phyloP scores from a whole-genome alignment of 2,888 invertebrate genomes.

The Cerastoderma edule region DNA sequence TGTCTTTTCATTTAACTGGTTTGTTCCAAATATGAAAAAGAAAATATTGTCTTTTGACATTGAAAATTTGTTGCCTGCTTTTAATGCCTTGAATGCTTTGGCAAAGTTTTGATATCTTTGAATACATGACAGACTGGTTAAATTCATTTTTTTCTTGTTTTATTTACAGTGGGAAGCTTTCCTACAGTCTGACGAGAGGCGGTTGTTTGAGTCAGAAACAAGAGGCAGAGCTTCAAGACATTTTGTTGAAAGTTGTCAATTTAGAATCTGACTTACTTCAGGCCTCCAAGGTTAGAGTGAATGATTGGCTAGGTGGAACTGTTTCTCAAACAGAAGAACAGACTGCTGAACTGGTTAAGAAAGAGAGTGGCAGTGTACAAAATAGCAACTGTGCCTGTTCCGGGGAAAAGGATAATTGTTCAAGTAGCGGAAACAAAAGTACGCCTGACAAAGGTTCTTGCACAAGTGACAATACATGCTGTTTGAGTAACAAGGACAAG shows the following conservation, averaged over 20 bases:
- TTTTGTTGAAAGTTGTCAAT: conserved; percentile 40
- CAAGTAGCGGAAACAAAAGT: no score
- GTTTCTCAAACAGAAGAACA: no score
- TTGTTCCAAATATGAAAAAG: neutral
- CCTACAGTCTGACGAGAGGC: conserved; percentile 34
- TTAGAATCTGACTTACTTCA: conserved; percentile 45
- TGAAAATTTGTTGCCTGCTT: neutral
- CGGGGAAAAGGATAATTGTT: no score
- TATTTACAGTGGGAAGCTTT: conserved; percentile 49
- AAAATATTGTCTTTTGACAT: neutral
- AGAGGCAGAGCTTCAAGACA: conserved; percentile 34
- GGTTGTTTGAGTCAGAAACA: conserved; percentile 26
- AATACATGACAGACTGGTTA: neutral
- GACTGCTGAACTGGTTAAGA: no score
- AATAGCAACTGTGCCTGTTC: no score
- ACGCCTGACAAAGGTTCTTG: no score
- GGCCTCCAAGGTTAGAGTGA: conserved; percentile 20
- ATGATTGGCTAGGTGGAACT: conserved; percentile 12
- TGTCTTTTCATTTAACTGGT: neutral
- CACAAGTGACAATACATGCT: no score
- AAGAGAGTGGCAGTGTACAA: no score
- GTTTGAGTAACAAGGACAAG: no score
- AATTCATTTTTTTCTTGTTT: neutral
- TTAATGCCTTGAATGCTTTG: neutral
- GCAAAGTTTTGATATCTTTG: neutral